Base-by-base conservation (phyloP, 1,140 invertebrate species). In the Chironomus tepperi region DNA sequence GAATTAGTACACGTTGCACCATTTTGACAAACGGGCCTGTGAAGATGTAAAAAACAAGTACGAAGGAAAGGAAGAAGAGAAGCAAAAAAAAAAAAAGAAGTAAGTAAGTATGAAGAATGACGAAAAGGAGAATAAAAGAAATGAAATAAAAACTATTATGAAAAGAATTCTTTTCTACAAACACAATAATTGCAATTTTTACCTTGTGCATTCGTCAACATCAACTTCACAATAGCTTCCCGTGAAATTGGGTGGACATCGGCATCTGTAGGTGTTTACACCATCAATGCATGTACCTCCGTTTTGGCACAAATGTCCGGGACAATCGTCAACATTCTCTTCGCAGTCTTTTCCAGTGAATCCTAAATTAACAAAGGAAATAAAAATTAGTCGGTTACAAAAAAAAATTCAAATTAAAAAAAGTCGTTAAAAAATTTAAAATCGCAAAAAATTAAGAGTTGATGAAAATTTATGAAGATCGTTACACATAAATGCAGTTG, bases 1-100 rank as follows among this genome's bases (percentile, higher is more conserved):
- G 92, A 91, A 84, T 98, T 98, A 42, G 92, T 95, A 80, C 96
- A 98, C 2, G 95, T 98, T 2, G 94, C 96, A 0, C 95, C 95
- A 82, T 98, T 98, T 83, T 95, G 93, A 78, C 96, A 98, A 0
- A 95, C 89, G 0, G 94, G 94, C 74, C 89, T 86, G 77, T 43
- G 74, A 74, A 74, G 19, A 70, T 57, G 47, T 72, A 43, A 74
- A 8, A 74, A 75, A 72, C 73, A 15, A 34, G 24, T 34, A 34
- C 24, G 42, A 42, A 42, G 19, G 7, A 74, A 34, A 67, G n/a
- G 12, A 42, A 34, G 65, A 75, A 72, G 19, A 73, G n/a, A 16
- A 57, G 24, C 24, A 5, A 34, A 34, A 34, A 34, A 34, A 34
- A 34, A 34, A 34, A 5, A 34, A 34, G 24, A 34, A 34, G 24